Percentiles rank a stretch among this genome's conserved stretches.
These are phyloP conservation scores for Ochropleura plecta DNA, from an alignment of 2,888 invertebrate genomes.

Conservation along the genomic window DNA sequence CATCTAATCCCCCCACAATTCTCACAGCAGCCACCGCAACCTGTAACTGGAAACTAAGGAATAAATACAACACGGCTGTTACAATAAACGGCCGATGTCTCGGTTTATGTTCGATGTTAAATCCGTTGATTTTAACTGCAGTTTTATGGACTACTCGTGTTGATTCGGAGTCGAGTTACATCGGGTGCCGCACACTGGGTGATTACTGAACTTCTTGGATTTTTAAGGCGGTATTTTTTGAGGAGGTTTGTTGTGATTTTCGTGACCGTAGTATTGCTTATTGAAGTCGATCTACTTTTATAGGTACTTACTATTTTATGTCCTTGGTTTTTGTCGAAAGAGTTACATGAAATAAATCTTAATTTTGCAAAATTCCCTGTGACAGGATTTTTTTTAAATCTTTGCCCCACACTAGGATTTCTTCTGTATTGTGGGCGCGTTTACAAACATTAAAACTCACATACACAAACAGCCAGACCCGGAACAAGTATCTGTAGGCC, in stretches of 20 bases:
- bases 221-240: not conserved
- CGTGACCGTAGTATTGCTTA: too few species aligned
- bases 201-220: slow-evolving; percentile 36
- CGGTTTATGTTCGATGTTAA: slow-evolving; percentile 66
- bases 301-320: too few species aligned
- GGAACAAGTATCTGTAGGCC: too few species aligned
- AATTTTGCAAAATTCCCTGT: too few species aligned
- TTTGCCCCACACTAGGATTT: too few species aligned
- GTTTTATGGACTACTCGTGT: slow-evolving; percentile 84
- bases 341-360: too few species aligned
- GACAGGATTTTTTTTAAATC: too few species aligned
- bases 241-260: not conserved
- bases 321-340: too few species aligned
- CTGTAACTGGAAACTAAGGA: slow-evolving; percentile 60
- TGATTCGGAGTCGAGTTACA: slow-evolving; percentile 76
- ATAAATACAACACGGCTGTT: slow-evolving; percentile 63
- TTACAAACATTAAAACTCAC: too few species aligned
- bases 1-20: slow-evolving; percentile 33
- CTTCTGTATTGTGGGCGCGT: too few species aligned
- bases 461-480: too few species aligned
- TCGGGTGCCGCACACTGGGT: slow-evolving; percentile 62
- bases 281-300: too few species aligned
- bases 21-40: slow-evolving; percentile 14
- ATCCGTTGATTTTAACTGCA: slow-evolving; percentile 75
- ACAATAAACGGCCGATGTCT: slow-evolving; percentile 62